Base-by-base conservation (phyloP, 2,888 invertebrate genomes). In the Chrysomela aeneicollis region DNA sequence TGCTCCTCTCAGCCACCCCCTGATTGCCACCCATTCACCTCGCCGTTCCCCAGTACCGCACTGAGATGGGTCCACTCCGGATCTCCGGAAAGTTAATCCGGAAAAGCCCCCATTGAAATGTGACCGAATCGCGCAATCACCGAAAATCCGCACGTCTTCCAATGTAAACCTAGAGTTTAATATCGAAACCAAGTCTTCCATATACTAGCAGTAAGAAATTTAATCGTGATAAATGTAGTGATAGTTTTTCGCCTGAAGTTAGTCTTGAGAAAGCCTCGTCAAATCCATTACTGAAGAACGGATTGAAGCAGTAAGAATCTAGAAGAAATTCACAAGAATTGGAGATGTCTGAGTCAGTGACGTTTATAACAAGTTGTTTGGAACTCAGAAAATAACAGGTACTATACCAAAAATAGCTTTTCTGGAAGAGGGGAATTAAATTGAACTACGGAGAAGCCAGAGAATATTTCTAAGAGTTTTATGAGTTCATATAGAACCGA, bases 141-240 rank as follows among this genome's bases (percentile, higher is more conserved):
- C 72, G 73, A 84, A 84, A 85, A 84, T 84, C 84, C 80, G 81
- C 80, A 84, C 81, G 85, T 85, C 85, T 86, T 85, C 85, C 85
- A 84, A 51, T 47, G 37, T 55, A 64, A 63, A 63, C 59, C 51
- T 53, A 59, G 54, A 30, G 49, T 59, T 51, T 62, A 53, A 66
- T 47, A 59, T 54, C 37, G 64, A 32, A 70, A 68, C 64, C 22
- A 55, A 68, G 70, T 70, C 70, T 70, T 70, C 70, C 70, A 70
- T 60, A 17, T 26, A 55, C 9, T 54, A 35, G 54, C 32, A 17
- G 8, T 57, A 46, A 46, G 22, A 42, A 4, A 17, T 46, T 42
- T 55, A 19, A 21, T 55, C 15, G 55, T 18, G 19, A 19, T 19
- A 18, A 19, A 19, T n/a, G 26, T 26, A 26, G 26, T 26, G 6